Evolutionary conservation across 2,888 invertebrate species (phyloP), one percentile per base, ranked within the genome.

Genomic region (Acronicta alni): DNA sequence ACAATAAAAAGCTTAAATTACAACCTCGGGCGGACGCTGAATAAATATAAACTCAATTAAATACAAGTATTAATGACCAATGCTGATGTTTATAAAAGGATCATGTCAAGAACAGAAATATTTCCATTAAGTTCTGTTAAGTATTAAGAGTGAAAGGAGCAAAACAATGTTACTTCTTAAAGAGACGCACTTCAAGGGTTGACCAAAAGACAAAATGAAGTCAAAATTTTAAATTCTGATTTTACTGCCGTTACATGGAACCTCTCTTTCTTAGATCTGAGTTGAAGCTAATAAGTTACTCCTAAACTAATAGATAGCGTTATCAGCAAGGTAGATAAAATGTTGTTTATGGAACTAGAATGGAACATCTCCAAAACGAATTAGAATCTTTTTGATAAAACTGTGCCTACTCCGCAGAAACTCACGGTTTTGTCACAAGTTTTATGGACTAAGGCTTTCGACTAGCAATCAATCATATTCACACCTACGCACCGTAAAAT

Each of bases 31-130:
- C 46, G 38, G 47, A 46, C 72, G 45, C 26, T 37, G 30, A 23
- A 18, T 52, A 69, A 66, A 69, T 54, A 55, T 47, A 72, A 38
- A 62, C 52, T 16, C 44, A 62, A 62, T 67, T 41, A 72, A 62
- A 67, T 72, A 35, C 38, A 41, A 42, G 46, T 51, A 67, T 63
- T 62, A 42, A 72, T 72, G 53, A 56, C 57, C 17, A 53, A 49
- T 42, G 32, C 35, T 20, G 47, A 20, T 57, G 48, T 63, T 46
- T 62, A 43, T 53, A 49, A 48, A 69, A 53, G 48, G 70, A 41
- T 52, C 30, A 57, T 39, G 47, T 45, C 41, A 52, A 30, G 45
- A 37, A 37, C 61, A 52, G 39, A 68, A 16, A 17, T 15, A 44
- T 32, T 48, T 8, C 30, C 51, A 30, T 52, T 16, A 38, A 0